Evolutionary conservation across 2,888 invertebrate species (phyloP), one percentile per base, ranked within the genome.

Genomic region (Stenotaenia linearis): DNA sequence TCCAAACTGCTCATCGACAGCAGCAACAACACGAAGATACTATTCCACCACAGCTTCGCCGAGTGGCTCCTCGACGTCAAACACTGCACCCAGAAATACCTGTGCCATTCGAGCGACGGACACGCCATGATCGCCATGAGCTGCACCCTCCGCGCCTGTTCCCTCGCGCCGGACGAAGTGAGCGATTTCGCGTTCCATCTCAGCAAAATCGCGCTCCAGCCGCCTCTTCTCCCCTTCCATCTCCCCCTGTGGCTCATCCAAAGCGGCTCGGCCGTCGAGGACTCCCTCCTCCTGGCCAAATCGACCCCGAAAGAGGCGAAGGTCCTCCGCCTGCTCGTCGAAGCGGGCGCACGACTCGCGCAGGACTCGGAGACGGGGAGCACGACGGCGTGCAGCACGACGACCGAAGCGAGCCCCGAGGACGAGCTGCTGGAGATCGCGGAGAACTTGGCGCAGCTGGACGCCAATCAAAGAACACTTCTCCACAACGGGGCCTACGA

Each of bases 51-150:
- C 85, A 96, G 96, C 81, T 97, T 97, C 86, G 93, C 96, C 28
- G 93, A 94, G 85, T 98, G 98, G 98, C 88, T 98, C 82, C 88
- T 95, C 79, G 98, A 98, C 86, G 97, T 98, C n/a, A 98, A 98
- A 87, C 97, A 98, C 85, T 97, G 97, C 86, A 98, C 97, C 1
- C 93, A 96, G 83, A 93, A 96, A 83, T 98, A 96, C 87, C 89
- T 97, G 82, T 97, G 96, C 86, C 92, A 92, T 82, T 91, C 93
- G 9, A 89, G 91, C 78, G 94, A 95, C 83, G 97, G 97, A 0
- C 97, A 97, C 86, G 93, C 93, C 10, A 93, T 94, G 86, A 89
- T 96, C 56, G 93, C 94, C 23, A 93, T 96, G 91, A 85, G 86
- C 81, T 86, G 94, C 77, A 86, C 88, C 90, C 92, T 77, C 87